Evolutionary conservation across 2,797 vertebrate genomes (phyloP).

Genomic region (Neostethus bicornis): DNA sequence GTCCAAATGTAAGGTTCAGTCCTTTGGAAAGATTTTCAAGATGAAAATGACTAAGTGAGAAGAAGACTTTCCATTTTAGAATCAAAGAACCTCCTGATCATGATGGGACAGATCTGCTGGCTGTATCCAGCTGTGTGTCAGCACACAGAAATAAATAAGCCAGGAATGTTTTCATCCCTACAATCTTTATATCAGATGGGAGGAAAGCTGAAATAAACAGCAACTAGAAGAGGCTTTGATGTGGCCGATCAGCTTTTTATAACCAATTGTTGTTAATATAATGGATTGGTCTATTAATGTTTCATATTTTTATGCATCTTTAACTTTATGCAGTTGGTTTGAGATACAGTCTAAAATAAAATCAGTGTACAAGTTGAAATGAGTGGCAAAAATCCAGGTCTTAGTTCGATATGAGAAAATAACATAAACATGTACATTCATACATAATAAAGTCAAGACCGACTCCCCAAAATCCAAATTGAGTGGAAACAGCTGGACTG

Average conservation of each 20-base stretch:
- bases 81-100: conserved; percentile 42
- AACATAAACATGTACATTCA: neutral
- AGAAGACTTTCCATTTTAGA: conserved; percentile 59
- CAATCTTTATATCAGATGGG: too few species aligned
- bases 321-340: neutral
- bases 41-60: conserved; percentile 68
- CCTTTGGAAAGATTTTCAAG: conserved; percentile 64
- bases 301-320: neutral
- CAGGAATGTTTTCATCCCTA: too few species aligned
- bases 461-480: too few species aligned
- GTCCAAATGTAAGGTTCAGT: conserved; percentile 43
- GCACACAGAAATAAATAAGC: conserved; percentile 29
- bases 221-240: neutral
- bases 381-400: neutral
- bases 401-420: neutral
- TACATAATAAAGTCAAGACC: too few species aligned
- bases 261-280: neutral
- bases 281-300: neutral
- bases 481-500: too few species aligned
- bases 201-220: neutral
- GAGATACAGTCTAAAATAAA: neutral
- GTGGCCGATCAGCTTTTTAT: neutral
- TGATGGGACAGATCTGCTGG: conserved; percentile 37
- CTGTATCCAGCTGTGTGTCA: conserved; percentile 23
- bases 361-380: neutral